Percentiles rank a stretch among this genome's conserved stretches.
Conservation (phyloP, 2,888 invertebrate species). For the Stegophylla sp. region DNA sequence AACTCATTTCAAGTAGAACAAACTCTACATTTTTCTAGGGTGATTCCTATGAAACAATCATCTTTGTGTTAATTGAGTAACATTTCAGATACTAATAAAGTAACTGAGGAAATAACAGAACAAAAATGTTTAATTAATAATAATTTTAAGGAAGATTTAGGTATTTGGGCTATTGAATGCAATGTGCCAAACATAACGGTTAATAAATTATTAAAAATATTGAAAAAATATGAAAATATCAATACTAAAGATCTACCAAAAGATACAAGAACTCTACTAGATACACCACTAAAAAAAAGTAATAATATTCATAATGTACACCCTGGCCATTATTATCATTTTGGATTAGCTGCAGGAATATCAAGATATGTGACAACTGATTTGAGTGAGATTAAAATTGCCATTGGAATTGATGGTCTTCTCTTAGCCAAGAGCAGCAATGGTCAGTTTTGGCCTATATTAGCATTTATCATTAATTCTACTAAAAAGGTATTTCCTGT, state of each 20-base stretch:
- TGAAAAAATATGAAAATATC: conserved; percentile 6
- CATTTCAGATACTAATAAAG: no score
- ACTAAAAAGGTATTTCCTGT: conserved; percentile 26
- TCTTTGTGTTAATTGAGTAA: no score
- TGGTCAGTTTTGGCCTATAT: conserved; percentile 19
- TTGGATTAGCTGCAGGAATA: conserved; percentile 32
- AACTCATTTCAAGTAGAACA: no score
- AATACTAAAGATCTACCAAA: not conserved
- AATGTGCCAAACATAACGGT: not conserved
- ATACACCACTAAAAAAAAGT: not conserved
- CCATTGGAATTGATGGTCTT: conserved; percentile 60
- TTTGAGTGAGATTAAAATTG: conserved; percentile 1
- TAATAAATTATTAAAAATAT: conserved; percentile 1
- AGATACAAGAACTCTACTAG: not conserved
- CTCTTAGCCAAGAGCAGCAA: conserved; percentile 46
- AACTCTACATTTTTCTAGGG: no score
- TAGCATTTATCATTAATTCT: not conserved
- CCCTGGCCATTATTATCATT: conserved; percentile 34
- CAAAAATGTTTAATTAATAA: no score
- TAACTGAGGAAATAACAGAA: no score
- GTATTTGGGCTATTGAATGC: conserved; percentile 6
- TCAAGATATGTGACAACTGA: not conserved
- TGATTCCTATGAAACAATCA: no score
- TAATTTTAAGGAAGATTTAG: not conserved
- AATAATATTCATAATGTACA: not conserved